These are phyloP conservation scores for Ammodytes marinus DNA, from an alignment of 2,113 vertebrate species.

Conservation along the genomic window DNA sequence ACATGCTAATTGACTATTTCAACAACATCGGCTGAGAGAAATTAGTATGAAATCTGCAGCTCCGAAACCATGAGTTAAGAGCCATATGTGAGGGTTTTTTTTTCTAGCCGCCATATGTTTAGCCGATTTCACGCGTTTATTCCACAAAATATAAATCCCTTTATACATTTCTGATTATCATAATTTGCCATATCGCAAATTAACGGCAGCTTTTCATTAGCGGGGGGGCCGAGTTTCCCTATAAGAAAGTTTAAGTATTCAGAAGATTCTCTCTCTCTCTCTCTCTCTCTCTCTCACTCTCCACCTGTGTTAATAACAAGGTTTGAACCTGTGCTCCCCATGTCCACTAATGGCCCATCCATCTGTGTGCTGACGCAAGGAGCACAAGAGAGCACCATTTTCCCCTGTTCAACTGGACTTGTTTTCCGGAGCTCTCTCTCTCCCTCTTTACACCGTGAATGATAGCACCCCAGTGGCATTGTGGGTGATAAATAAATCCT, in stretches of 20 bases:
- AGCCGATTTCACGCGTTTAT: background rate
- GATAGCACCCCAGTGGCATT: conserved; percentile 77
- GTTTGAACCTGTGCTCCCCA: conserved; percentile 57
- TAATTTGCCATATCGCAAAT: conserved; percentile 3
- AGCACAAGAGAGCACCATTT: conserved; percentile 70
- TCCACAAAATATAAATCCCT: background rate
- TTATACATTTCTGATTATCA: background rate
- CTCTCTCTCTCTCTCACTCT: too few relatives aligned
- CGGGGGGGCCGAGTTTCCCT: background rate
- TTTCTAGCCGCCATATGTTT: background rate
- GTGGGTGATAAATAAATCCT: conserved; percentile 82
- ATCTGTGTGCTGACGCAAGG: conserved; percentile 66
- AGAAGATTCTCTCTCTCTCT: conserved; percentile 30
- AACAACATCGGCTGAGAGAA: background rate
- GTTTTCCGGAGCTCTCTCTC: conserved; percentile 67
- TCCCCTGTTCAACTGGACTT: conserved; percentile 63
- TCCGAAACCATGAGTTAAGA: background rate
- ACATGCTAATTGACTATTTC: conserved; percentile 8
- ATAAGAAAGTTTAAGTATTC: conserved; percentile 43
- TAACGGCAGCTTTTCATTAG: conserved; percentile 19
- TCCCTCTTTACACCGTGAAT: conserved; percentile 72
- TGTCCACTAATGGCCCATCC: conserved; percentile 78
- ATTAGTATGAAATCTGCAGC: background rate
- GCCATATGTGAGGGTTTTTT: background rate
- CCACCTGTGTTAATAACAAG: conserved; percentile 70